Base-by-base conservation (phyloP, 2,888 invertebrate species). In the Monopis laevigella region DNA sequence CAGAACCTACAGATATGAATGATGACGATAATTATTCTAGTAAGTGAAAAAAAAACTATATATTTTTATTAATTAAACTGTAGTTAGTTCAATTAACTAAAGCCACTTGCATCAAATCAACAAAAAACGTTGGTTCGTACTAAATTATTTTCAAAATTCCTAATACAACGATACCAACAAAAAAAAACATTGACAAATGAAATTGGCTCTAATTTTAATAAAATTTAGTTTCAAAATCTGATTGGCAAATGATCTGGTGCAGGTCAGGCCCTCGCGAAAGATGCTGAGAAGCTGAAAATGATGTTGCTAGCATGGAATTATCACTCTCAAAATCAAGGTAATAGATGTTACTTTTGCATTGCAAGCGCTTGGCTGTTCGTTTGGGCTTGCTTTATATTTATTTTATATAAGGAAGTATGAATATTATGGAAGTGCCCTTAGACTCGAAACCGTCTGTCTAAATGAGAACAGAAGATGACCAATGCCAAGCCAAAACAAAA, bases 291-390 rank as follows among this genome's bases (percentile, higher is more conserved):
- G 83, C 85, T 92, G 82, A 91, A 91, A 84, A 84, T 90, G 82
- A 91, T 92, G 90, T 86, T 92, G 77, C 86, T 91, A 67, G 91
- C 91, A 65, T 92, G 91, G 91, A 91, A 91, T 86, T 90, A 90
- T 83, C 89, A 90, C 82, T 77, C 83, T 59, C n/a, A n/a, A n/a
- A n/a, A n/a, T n/a, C 87, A 84, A 86, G 85, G 85, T 85, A 85
- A 82, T 48, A n/a, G n/a, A n/a, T n/a, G n/a, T n/a, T n/a, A n/a
- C n/a, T n/a, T n/a, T n/a, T n/a, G n/a, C 17, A 17, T 34, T 16
- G n/a, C 11, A 17, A 14, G 7, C 17, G 32, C 17, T 32, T 32
- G 16, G n/a, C n/a, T n/a, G n/a, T n/a, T n/a, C n/a, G n/a, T n/a
- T n/a, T n/a, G n/a, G n/a, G n/a, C n/a, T n/a, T n/a, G n/a, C n/a